Evolutionary conservation across 2,888 invertebrate species (phyloP).

Genomic region (Aphidius colemani): DNA sequence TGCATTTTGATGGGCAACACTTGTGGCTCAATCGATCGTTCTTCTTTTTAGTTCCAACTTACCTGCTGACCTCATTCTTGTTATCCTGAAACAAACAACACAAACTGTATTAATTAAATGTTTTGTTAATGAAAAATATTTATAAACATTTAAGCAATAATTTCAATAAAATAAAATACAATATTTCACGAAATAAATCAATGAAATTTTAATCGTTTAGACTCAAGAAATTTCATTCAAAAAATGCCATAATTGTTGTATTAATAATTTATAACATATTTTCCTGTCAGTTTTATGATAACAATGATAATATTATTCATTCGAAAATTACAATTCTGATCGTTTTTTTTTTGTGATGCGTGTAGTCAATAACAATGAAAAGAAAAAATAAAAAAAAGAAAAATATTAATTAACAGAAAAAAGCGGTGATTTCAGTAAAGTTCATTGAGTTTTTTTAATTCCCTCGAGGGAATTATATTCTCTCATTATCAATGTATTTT

Average conservation of each 20-base stretch:
- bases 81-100: constrained; percentile 26
- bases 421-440: constrained; percentile 39
- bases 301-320: no score
- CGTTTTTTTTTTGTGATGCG: no score
- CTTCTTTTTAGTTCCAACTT: constrained; percentile 37
- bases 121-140: constrained; percentile 32
- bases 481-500: constrained; percentile 21
- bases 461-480: constrained; percentile 44
- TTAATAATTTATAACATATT: no score
- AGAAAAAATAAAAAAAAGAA: no score
- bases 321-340: no score
- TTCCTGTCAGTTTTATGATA: no score
- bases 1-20: not conserved
- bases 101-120: constrained; percentile 22
- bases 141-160: constrained; percentile 16
- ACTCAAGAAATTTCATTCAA: no score
- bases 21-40: constrained; percentile 38
- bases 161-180: no score
- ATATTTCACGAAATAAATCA: no score
- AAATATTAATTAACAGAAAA: not conserved
- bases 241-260: no score
- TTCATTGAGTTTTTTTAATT: constrained; percentile 51
- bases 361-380: no score
- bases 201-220: no score
- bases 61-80: constrained; percentile 29